Evolutionary conservation across 2,888 invertebrate genomes (phyloP).

Genomic region (Allacma fusca): DNA sequence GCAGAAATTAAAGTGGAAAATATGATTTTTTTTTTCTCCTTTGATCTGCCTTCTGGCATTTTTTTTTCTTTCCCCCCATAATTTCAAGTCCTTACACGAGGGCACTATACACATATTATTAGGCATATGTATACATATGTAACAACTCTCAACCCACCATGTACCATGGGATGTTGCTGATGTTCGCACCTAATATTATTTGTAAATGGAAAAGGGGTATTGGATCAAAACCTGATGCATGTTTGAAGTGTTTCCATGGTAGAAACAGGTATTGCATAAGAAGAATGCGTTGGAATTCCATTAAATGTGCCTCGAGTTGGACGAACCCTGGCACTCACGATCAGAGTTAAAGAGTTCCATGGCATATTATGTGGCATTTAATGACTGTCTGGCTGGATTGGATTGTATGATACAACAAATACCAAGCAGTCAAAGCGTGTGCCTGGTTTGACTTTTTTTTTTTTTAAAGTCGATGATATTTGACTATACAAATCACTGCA

Average conservation of each 20-base stretch:
- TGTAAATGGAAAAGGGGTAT: neutral
- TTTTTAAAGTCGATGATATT: neutral
- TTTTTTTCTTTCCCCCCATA: slow-evolving; percentile 22
- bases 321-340: slow-evolving; percentile 23
- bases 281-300: slow-evolving; percentile 33
- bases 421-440: no score
- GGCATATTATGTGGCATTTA: neutral
- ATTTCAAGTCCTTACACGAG: slow-evolving; percentile 20
- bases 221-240: neutral
- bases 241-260: no score
- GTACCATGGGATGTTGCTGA: slow-evolving; percentile 8
- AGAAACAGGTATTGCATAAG: slow-evolving; percentile 28
- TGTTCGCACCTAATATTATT: neutral
- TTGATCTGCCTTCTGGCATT: slow-evolving; percentile 9
- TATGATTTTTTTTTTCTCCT: neutral
- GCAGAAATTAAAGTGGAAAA: no score
- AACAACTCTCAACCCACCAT: no score
- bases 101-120: no score
- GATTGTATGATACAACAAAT: neutral
- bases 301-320: slow-evolving; percentile 19
- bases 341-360: neutral
- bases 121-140: no score
- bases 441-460: neutral
- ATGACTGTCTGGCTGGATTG: no score
- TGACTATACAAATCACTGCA: neutral